phyloP scores from a whole-genome alignment of 2,797 vertebrate species.

The Poeciliopsis turneri region DNA sequence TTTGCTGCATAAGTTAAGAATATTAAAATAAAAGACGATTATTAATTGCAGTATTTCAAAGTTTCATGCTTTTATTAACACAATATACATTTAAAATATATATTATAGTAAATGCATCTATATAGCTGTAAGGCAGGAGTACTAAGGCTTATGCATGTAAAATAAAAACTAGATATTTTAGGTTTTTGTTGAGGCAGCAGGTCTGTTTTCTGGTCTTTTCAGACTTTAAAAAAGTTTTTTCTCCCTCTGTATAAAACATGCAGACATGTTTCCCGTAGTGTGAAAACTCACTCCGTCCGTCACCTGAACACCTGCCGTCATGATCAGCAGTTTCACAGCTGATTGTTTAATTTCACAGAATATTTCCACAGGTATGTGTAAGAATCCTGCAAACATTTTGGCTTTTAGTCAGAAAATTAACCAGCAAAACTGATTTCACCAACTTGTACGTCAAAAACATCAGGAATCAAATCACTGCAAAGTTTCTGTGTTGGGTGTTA shows the following conservation, averaged over 20 bases:
- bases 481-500: not conserved
- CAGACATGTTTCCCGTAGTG: slow-evolving; percentile 74
- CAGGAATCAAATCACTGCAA: not conserved
- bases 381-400: too few species aligned
- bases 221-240: slow-evolving; percentile 21
- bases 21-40: not conserved
- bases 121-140: not conserved
- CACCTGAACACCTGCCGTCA: slow-evolving; percentile 3
- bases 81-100: not conserved
- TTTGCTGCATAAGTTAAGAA: not conserved
- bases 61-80: not conserved
- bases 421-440: not conserved
- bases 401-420: not conserved
- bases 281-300: slow-evolving; percentile 51
- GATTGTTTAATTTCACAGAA: not conserved
- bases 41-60: not conserved
- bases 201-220: slow-evolving; percentile 12
- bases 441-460: not conserved
- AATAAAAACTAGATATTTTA: not conserved
- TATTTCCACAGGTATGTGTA: not conserved
- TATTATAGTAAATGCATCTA: not conserved
- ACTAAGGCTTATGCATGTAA: not conserved
- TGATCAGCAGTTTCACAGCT: not conserved
- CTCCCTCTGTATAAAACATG: slow-evolving; percentile 57
- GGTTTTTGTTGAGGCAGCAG: not conserved